A percentile compares a stretch with the other conserved stretches of the same genome.
phyloP scores from a whole-genome alignment of 2,888 invertebrate genomes.

The Podabrus alpinus region DNA sequence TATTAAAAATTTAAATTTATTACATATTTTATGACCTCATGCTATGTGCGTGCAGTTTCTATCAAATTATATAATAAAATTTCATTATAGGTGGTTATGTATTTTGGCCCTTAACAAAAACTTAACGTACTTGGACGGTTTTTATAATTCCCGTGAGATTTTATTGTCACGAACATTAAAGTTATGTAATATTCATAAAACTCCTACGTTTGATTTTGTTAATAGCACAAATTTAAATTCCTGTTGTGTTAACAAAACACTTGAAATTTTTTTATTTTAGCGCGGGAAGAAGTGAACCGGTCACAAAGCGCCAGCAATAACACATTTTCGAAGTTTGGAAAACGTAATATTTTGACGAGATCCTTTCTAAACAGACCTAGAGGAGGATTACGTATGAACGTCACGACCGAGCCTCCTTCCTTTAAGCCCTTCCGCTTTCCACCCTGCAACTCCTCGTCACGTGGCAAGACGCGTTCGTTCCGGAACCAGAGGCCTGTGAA shows the following conservation, averaged over 20 bases:
- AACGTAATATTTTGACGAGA: conserved; percentile 46
- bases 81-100: conserved; percentile 15
- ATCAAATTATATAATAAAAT: conserved; percentile 15
- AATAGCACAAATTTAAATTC: conserved; percentile 14
- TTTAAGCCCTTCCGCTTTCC: conserved; percentile 28
- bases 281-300: conserved; percentile 23
- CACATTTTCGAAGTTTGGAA: conserved; percentile 38
- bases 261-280: conserved; percentile 15
- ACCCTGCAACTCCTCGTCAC: conserved; percentile 41
- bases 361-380: conserved; percentile 44
- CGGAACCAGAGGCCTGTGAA: conserved; percentile 55
- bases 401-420: conserved; percentile 35
- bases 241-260: conserved; percentile 13
- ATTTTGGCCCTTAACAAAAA: conserved; percentile 16
- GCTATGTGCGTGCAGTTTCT: not conserved
- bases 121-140: conserved; percentile 14
- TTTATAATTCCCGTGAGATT: conserved; percentile 23
- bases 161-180: conserved; percentile 28
- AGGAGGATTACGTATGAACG: conserved; percentile 43
- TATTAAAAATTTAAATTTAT: not conserved
- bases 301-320: conserved; percentile 38
- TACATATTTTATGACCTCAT: not conserved
- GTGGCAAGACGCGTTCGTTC: conserved; percentile 49
- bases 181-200: conserved; percentile 26
- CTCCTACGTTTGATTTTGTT: not conserved